Evolutionary conservation across 2,113 vertebrate species (phyloP).

Genomic region (Sciurus niger): DNA sequence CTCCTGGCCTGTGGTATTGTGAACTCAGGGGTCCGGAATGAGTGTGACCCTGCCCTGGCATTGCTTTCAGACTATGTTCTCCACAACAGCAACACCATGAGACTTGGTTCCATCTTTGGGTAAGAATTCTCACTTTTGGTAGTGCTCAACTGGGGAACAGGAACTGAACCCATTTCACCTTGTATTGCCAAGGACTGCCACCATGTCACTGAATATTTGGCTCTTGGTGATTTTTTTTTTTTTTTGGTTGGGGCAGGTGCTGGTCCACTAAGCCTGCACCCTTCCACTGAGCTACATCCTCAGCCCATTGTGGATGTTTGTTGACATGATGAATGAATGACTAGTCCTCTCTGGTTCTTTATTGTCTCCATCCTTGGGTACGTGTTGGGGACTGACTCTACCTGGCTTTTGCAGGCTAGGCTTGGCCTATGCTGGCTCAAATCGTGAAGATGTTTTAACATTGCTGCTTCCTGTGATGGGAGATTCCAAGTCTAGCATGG

Average conservation of each 20-base stretch:
- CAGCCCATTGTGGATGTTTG: neutral
- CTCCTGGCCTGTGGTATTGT: constrained; percentile 98
- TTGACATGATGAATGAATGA: neutral
- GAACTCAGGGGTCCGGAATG: constrained; percentile 98
- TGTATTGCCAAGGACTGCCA: neutral
- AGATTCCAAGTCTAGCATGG: constrained; percentile 99
- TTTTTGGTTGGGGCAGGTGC: too few relatives aligned
- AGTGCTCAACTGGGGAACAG: neutral
- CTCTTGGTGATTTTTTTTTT: neutral
- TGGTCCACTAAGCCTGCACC: too few relatives aligned
- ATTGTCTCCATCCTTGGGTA: neutral
- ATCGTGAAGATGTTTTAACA: constrained; percentile 97
- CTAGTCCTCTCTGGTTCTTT: neutral
- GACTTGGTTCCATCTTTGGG: constrained; percentile 99
- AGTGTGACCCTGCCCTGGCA: constrained; percentile 98
- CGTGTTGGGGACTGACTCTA: neutral
- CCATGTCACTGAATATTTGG: neutral
- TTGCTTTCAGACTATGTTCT: constrained; percentile 98
- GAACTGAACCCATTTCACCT: neutral
- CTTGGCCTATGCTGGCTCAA: constrained; percentile 97
- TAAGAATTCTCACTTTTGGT: constrained; percentile 83
- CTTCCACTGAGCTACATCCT: neutral
- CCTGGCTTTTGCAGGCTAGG: constrained; percentile 91
- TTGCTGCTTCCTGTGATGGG: constrained; percentile 98
- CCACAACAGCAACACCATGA: constrained; percentile 98